Base-by-base conservation (phyloP, 1,140 invertebrate species). In the Sycobia sp. region DNA sequence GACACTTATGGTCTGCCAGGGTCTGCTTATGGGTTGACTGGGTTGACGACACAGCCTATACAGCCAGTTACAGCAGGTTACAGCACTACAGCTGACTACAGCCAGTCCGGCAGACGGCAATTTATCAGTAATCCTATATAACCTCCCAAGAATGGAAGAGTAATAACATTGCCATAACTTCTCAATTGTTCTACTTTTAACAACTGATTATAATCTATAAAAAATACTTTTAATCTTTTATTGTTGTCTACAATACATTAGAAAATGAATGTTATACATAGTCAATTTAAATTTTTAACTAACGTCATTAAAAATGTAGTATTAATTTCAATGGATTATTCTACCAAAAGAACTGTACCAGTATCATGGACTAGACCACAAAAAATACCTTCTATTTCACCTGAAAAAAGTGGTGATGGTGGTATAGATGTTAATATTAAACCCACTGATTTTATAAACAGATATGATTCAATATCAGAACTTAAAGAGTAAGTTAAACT, bases 331-430 rank as follows among this genome's bases (percentile, higher is more conserved):
- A 58, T 73, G 71, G 25, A 27, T 50, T 69, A 71, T 29, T 84
- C 84, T 65, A 80, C 79, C 0, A 82, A 83, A 58, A 85, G 86
- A 70, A 81, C 81, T 86, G 65, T 74, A 86, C 51, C 86, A 86
- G 87, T 89, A 29, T 85, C 86, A 82, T 89, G 87, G 87, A 74
- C 84, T 11, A 76, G 83, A 29, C 87, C 88, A 2, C 79, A 82
- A 62, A 85, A 85, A 75, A 78, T 86, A 51, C 71, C 83, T 0
- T 83, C 78, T 58, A 75, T 73, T 44, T 76, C 83, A 60, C 82
- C 85, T 2, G 73, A 80, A 65, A 85, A 84, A 71, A 86, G 82
- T 58, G 87, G 88, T 7, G 88, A 89, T 75, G 68, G 83, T 7
- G 73, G 74, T 41, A 62, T 83, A 34, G 47, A 84, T 36, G 66